These are phyloP conservation scores for Coilia nasus DNA, from an alignment of 2,797 vertebrate species.

Conservation along the genomic window DNA sequence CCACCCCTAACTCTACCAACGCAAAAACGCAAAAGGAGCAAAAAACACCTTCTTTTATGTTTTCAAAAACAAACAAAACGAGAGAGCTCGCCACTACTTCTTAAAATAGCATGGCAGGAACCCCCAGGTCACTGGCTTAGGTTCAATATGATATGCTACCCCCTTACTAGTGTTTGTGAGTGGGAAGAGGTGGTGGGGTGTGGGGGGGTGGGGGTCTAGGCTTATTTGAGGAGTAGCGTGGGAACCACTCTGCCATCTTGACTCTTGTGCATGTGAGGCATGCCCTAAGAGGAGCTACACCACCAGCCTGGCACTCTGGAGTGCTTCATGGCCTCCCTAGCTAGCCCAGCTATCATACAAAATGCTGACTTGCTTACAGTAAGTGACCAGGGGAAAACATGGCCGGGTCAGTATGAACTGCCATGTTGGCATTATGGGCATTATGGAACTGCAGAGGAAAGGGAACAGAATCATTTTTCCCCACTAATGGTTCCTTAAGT, in stretches of 20 bases:
- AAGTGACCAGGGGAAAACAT: background rate
- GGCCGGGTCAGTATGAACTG: too few species aligned
- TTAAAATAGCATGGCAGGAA: conserved; percentile 56
- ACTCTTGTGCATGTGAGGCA: conserved; percentile 25
- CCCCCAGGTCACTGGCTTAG: conserved; percentile 53
- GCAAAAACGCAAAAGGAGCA: conserved; percentile 15
- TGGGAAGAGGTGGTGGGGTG: background rate
- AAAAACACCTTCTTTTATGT: conserved; percentile 38
- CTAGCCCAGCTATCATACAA: background rate
- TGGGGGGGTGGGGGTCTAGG: conserved; percentile 1
- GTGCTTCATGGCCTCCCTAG: background rate
- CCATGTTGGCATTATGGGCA: too few species aligned
- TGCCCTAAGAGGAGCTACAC: conserved; percentile 6
- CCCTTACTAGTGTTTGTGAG: conserved; percentile 31
- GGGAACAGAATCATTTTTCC: background rate
- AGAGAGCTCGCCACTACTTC: conserved; percentile 31
- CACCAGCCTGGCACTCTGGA: conserved; percentile 7
- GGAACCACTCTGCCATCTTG: conserved; percentile 48
- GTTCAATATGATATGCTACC: conserved; percentile 58
- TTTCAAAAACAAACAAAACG: conserved; percentile 11
- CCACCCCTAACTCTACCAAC: too few species aligned
- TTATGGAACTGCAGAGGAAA: too few species aligned
- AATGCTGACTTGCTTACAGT: background rate
- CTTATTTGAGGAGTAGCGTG: conserved; percentile 52
- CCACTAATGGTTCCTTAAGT: background rate